These are phyloP conservation scores for Scaptomyza graminum DNA, from an alignment of 1,140 invertebrate genomes.

Conservation along the genomic window DNA sequence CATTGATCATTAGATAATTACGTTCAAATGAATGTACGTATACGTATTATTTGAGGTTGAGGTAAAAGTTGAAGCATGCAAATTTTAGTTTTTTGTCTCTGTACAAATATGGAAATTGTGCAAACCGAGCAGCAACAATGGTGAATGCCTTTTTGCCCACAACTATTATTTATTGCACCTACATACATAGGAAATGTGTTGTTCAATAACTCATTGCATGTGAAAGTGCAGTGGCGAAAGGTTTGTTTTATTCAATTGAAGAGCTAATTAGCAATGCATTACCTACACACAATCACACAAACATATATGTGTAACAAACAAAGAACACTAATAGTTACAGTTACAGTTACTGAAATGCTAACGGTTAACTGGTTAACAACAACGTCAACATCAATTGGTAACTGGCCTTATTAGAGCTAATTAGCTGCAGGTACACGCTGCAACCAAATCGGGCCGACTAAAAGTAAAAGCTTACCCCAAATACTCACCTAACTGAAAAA, in stretches of 20 bases:
- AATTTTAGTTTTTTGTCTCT: constrained; percentile 44
- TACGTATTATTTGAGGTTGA: neutral
- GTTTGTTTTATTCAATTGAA: constrained; percentile 17
- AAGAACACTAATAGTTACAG: neutral
- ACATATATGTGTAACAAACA: neutral
- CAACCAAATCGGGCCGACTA: constrained; percentile 31
- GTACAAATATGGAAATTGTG: constrained; percentile 49
- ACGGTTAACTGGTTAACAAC: constrained; percentile 31
- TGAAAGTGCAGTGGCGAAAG: constrained; percentile 76
- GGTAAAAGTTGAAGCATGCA: constrained; percentile 33
- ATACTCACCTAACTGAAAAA: neutral
- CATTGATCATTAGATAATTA: constrained; percentile 18
- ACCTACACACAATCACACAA: neutral
- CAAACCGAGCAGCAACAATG: constrained; percentile 54
- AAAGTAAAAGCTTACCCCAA: constrained; percentile 23
- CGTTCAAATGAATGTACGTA: neutral
- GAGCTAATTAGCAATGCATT: constrained; percentile 66
- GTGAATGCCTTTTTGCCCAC: constrained; percentile 54
- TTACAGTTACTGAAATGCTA: constrained; percentile 24
- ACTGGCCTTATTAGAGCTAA: constrained; percentile 42
- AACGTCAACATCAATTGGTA: constrained; percentile 22
- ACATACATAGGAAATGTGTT: constrained; percentile 41
- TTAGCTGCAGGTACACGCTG: constrained; percentile 46
- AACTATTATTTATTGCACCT: constrained; percentile 71
- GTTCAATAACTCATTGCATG: constrained; percentile 70